Evolutionary conservation across 2,113 vertebrate species (phyloP).

Genomic region (Puntigrus tetrazona): DNA sequence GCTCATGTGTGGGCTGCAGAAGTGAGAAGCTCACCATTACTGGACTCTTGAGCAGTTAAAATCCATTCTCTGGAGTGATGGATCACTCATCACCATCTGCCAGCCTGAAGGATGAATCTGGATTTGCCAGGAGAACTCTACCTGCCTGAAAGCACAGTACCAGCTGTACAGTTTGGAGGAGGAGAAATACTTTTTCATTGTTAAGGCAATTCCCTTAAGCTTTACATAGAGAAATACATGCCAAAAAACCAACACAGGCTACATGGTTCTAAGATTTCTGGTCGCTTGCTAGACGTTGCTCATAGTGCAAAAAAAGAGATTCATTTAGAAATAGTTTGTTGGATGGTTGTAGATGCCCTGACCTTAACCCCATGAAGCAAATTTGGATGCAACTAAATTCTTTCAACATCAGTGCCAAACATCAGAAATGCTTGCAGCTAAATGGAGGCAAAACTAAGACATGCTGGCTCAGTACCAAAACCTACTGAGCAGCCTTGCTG

Average conservation of each 20-base stretch:
- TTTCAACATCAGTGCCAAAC: constrained; percentile 19
- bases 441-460: constrained; percentile 10
- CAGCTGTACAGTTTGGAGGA: constrained; percentile 18
- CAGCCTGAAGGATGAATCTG: constrained; percentile 21
- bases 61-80: constrained; percentile 38
- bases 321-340: neutral
- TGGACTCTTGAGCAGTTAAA: constrained; percentile 27
- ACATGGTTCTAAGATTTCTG: neutral
- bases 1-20: constrained; percentile 19
- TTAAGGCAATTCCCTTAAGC: constrained; percentile 15
- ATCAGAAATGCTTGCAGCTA: constrained; percentile 13
- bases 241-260: neutral
- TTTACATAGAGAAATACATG: neutral
- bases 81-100: constrained; percentile 39
- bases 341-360: neutral
- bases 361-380: constrained; percentile 4
- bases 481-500: neutral
- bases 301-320: neutral
- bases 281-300: neutral
- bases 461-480: neutral
- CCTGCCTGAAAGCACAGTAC: constrained; percentile 16
- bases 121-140: constrained; percentile 29
- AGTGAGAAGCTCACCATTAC: constrained; percentile 10
- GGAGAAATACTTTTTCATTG: neutral
- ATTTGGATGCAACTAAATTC: neutral